phyloP scores from a whole-genome alignment of 2,888 invertebrate species.

The Dolichopus griseipennis region DNA sequence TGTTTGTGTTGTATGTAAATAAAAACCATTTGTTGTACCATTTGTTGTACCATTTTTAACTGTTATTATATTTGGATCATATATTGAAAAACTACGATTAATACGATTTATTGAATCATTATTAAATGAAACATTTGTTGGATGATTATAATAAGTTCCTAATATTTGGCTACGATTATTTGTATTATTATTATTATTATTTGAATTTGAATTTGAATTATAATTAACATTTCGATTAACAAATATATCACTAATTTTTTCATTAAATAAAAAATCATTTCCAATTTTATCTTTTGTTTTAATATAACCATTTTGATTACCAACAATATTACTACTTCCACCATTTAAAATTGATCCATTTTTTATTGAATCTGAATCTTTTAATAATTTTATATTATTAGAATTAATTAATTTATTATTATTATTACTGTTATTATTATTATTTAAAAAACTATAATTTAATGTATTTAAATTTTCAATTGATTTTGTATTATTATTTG shows the following conservation, averaged over 20 bases:
- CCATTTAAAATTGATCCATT: neutral
- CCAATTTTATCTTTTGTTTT: conserved; percentile 7
- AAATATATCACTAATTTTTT: conserved; percentile 25
- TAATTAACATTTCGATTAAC: conserved; percentile 22
- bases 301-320: neutral
- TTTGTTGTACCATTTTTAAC: conserved; percentile 16
- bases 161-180: conserved; percentile 9
- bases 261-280: conserved; percentile 17
- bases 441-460: conserved; percentile 20
- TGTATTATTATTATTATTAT: neutral
- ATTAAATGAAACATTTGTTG: conserved; percentile 21
- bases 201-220: neutral
- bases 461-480: conserved; percentile 15
- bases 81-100: conserved; percentile 21
- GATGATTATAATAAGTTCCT: conserved; percentile 13
- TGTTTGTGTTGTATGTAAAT: conserved; percentile 19
- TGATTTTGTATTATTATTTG: conserved; percentile 11
- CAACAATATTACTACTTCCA: too few relatives aligned
- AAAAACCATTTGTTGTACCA: conserved; percentile 21
- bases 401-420: neutral
- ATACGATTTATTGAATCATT: conserved; percentile 11
- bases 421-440: conserved; percentile 5
- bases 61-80: conserved; percentile 16
- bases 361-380: neutral
- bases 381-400: neutral